Percentiles rank a stretch among this genome's conserved stretches.
Conservation (phyloP, 1,140 invertebrate species). For the Ridgeia piscesae region DNA sequence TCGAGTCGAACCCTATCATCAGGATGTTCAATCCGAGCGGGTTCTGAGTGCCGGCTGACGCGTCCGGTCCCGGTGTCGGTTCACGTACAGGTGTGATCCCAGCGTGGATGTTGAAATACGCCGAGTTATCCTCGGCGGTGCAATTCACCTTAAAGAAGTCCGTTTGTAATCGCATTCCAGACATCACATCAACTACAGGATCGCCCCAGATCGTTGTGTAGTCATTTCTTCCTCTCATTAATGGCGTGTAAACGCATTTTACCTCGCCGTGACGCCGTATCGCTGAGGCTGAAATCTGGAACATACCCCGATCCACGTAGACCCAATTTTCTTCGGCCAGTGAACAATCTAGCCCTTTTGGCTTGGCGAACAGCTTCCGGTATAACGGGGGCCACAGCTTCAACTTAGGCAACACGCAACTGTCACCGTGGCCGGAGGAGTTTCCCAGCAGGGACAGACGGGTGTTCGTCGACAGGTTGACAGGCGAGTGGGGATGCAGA, state of each 20-base stretch:
- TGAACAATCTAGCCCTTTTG: slow-evolving; percentile 9
- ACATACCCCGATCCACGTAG: slow-evolving; percentile 23
- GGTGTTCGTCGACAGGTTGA: no score
- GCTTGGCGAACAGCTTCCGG: background rate
- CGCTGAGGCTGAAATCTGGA: slow-evolving; percentile 16
- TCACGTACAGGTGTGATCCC: background rate
- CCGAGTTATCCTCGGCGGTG: background rate
- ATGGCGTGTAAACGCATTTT: slow-evolving; percentile 13
- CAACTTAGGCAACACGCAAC: background rate
- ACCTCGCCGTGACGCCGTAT: slow-evolving; percentile 16
- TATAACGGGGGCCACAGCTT: background rate
- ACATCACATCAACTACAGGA: background rate
- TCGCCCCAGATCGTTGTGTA: background rate
- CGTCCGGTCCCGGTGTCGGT: background rate
- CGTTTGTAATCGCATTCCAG: background rate
- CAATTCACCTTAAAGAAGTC: background rate
- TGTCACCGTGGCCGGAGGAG: background rate
- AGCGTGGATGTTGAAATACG: background rate
- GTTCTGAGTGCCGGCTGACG: background rate
- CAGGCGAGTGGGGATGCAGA: no score
- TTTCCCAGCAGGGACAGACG: no score
- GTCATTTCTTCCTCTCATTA: slow-evolving; percentile 6
- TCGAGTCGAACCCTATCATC: slow-evolving; percentile 89
- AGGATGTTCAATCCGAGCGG: slow-evolving; percentile 69
- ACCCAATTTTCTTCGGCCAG: slow-evolving; percentile 23